Conservation (phyloP, 2,113 vertebrate species). For the Oncorhynchus kisutch region DNA sequence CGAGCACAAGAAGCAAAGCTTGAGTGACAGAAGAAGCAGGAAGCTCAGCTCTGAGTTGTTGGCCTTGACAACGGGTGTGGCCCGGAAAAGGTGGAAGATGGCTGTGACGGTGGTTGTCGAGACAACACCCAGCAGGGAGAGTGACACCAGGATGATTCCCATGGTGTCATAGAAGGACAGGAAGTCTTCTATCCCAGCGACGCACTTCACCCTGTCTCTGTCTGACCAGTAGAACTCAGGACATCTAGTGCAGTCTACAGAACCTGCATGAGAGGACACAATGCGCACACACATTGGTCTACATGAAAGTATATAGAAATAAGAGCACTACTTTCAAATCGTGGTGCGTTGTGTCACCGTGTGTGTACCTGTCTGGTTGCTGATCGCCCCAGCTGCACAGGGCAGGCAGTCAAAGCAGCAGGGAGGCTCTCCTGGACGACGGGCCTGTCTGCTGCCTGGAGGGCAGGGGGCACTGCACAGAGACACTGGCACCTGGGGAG, state of each 20-base stretch:
- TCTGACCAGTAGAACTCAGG: constrained; percentile 71
- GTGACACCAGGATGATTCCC: constrained; percentile 64
- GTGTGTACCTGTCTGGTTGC: constrained; percentile 65
- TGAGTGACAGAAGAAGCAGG: constrained; percentile 69
- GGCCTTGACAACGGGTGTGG: constrained; percentile 72
- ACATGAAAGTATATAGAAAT: background rate
- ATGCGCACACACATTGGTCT: background rate
- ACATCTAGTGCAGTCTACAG: constrained; percentile 69
- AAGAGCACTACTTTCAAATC: background rate
- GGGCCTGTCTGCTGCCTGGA: constrained; percentile 67
- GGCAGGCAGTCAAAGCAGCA: constrained; percentile 77
- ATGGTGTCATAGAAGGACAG: constrained; percentile 71
- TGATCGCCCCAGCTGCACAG: constrained; percentile 73
- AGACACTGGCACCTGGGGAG: constrained; percentile 67
- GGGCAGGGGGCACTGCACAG: constrained; percentile 64
- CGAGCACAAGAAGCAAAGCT: constrained; percentile 74
- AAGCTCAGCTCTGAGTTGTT: constrained; percentile 79
- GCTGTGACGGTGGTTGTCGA: constrained; percentile 50
- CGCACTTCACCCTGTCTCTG: constrained; percentile 58
- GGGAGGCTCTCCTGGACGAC: constrained; percentile 50
- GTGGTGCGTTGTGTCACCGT: background rate
- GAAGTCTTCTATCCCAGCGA: constrained; percentile 69
- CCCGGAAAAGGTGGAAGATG: constrained; percentile 64
- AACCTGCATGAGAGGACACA: constrained; percentile 45
- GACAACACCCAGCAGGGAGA: constrained; percentile 64